These are phyloP conservation scores for Protophormia terraenovae DNA, from an alignment of 2,888 invertebrate species.

Conservation along the genomic window DNA sequence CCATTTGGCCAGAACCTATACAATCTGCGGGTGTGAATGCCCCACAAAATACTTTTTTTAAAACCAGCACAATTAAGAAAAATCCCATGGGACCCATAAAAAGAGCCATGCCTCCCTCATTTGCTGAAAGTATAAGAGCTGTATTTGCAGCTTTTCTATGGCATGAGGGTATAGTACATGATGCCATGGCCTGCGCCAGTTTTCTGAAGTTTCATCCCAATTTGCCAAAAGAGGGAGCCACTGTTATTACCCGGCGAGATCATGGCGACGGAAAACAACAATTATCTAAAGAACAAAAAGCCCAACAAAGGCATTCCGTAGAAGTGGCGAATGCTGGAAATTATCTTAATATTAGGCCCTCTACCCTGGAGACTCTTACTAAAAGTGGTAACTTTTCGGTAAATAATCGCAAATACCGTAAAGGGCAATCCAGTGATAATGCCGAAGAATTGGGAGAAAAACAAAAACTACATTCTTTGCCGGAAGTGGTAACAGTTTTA, in stretches of 20 bases:
- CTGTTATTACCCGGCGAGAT: conserved; percentile 86
- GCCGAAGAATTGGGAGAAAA: conserved; percentile 72
- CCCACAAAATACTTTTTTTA: conserved; percentile 48
- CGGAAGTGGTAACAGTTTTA: conserved; percentile 86
- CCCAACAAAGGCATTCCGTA: conserved; percentile 92
- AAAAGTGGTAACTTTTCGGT: conserved; percentile 90
- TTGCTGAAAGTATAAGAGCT: conserved; percentile 95
- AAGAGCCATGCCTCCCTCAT: conserved; percentile 94
- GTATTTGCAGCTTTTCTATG: conserved; percentile 98
- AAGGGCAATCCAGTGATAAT: conserved; percentile 72
- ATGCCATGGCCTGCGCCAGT: conserved; percentile 98
- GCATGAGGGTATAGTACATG: conserved; percentile 98
- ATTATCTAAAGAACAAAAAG: conserved; percentile 83
- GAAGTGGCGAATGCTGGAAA: conserved; percentile 89
- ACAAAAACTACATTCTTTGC: conserved; percentile 79
- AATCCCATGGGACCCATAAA: conserved; percentile 83
- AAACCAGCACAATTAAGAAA: conserved; percentile 55
- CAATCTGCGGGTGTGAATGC: conserved; percentile 2
- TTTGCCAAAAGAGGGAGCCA: conserved; percentile 89
- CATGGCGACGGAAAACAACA: conserved; percentile 77
- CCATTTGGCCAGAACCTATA: conserved; percentile 71
- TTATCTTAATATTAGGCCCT: conserved; percentile 90
- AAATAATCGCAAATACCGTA: conserved; percentile 86
- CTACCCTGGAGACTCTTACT: conserved; percentile 89
- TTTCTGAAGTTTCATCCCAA: conserved; percentile 96